Conservation (phyloP, 2,113 vertebrate species). For the Cyprinodon variegatus region DNA sequence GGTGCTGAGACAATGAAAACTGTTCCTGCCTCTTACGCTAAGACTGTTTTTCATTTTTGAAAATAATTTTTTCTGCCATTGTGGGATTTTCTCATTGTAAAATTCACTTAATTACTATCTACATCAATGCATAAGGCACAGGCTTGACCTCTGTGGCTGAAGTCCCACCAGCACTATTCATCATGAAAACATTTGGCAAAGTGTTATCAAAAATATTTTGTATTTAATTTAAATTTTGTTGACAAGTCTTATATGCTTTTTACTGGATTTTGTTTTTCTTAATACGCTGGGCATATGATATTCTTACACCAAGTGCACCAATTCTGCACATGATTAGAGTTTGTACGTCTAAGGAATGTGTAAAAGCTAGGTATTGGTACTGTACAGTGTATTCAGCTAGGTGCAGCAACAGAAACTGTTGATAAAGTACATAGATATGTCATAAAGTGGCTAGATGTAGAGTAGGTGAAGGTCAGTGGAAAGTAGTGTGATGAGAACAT, state of each 20-base stretch:
- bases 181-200: constrained; percentile 54
- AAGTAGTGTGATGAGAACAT: constrained; percentile 50
- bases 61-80: constrained; percentile 8
- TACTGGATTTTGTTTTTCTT: constrained; percentile 43
- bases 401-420: constrained; percentile 53
- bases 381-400: constrained; percentile 59
- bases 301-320: constrained; percentile 57
- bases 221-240: constrained; percentile 77
- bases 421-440: constrained; percentile 58
- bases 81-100: constrained; percentile 40
- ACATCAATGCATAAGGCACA: constrained; percentile 49
- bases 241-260: constrained; percentile 68
- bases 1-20: constrained; percentile 58
- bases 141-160: constrained; percentile 50
- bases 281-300: constrained; percentile 53
- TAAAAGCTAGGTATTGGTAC: constrained; percentile 63
- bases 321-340: constrained; percentile 44
- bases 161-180: constrained; percentile 58
- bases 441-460: constrained; percentile 54
- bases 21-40: constrained; percentile 49
- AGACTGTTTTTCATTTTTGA: constrained; percentile 17
- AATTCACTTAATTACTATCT: constrained; percentile 41
- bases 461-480: constrained; percentile 58
- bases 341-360: constrained; percentile 71
- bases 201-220: constrained; percentile 51